A percentile compares a stretch with the other conserved stretches of the same genome.
phyloP scores from a whole-genome alignment of 2,888 invertebrate genomes.

The Gari tellinella region DNA sequence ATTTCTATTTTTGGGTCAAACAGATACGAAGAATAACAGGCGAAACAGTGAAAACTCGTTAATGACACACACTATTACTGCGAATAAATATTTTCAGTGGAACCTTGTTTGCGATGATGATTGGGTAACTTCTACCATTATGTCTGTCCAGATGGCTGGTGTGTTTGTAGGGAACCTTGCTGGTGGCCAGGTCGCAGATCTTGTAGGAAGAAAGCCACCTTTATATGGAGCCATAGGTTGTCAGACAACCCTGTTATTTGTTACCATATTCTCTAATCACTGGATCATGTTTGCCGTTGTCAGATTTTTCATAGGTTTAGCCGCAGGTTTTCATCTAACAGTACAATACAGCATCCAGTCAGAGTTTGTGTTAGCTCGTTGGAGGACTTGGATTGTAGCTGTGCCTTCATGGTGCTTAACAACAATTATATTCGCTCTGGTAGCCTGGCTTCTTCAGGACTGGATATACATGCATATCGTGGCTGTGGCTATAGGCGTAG shows the following conservation, averaged over 20 bases:
- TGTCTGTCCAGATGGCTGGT: conserved; percentile 51
- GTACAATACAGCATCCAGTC: conserved; percentile 29
- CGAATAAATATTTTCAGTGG: conserved; percentile 32
- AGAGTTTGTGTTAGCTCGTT: conserved; percentile 57
- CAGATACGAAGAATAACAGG: no score
- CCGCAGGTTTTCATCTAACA: conserved; percentile 32
- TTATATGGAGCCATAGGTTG: conserved; percentile 18
- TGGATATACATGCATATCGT: conserved; percentile 60
- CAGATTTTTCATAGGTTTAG: conserved; percentile 49
- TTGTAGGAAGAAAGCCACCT: conserved; percentile 51
- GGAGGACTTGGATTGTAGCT: conserved; percentile 55
- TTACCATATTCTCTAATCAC: conserved; percentile 31
- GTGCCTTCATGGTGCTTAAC: conserved; percentile 58
- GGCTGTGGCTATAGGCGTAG: conserved; percentile 43
- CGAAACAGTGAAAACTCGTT: no score
- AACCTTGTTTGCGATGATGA: conserved; percentile 43
- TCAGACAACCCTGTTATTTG: conserved; percentile 7
- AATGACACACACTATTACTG: no score
- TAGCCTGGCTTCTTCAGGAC: conserved; percentile 49
- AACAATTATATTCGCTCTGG: conserved; percentile 42
- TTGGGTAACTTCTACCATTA: conserved; percentile 41
- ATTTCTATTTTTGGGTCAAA: no score
- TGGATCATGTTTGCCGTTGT: conserved; percentile 54
- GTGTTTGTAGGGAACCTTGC: conserved; percentile 43
- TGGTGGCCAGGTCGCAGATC: conserved; percentile 47